Percentiles rank a stretch among this genome's conserved stretches.
Evolutionary conservation across 2,113 vertebrate genomes (phyloP).

Genomic region (Mystacornis crossleyi): DNA sequence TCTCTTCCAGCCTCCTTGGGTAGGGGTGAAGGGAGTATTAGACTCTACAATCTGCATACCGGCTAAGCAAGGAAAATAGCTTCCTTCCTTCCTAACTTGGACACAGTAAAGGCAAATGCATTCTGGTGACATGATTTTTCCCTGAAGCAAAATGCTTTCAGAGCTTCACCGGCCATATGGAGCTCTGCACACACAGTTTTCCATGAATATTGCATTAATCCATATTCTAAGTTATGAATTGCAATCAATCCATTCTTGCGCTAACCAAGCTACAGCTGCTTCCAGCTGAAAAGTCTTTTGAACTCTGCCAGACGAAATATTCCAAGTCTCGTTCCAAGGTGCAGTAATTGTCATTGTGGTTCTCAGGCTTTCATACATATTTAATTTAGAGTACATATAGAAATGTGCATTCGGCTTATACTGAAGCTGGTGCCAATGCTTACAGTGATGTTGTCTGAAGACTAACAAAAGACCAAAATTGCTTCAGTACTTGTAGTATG

Average conservation of each 20-base stretch:
- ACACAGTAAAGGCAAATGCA: slow-evolving; percentile 2
- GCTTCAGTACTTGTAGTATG: not conserved
- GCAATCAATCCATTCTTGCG: slow-evolving; percentile 28
- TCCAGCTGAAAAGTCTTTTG: slow-evolving; percentile 57
- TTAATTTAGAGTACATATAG: slow-evolving; percentile 38
- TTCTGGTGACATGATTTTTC: slow-evolving; percentile 27
- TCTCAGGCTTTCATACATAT: slow-evolving; percentile 31
- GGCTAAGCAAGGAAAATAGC: slow-evolving; percentile 25
- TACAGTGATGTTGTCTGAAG: slow-evolving; percentile 11
- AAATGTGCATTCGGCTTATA: not conserved
- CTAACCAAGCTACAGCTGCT: slow-evolving; percentile 56
- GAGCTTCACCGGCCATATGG: slow-evolving; percentile 7
- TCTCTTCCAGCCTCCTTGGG: not conserved
- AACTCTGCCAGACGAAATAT: slow-evolving; percentile 39
- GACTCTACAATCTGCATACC: not conserved
- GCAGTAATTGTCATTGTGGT: slow-evolving; percentile 58
- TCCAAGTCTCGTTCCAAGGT: slow-evolving; percentile 51
- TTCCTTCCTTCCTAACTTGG: slow-evolving; percentile 38
- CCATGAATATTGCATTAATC: slow-evolving; percentile 59
- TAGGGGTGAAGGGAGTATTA: not conserved
- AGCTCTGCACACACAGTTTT: not conserved
- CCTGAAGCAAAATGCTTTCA: slow-evolving; percentile 40
- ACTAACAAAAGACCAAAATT: not conserved
- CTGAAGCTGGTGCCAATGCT: slow-evolving; percentile 14
- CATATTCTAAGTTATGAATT: slow-evolving; percentile 50